phyloP scores from a whole-genome alignment of 2,888 invertebrate species.

The Ichneumon xanthorius region DNA sequence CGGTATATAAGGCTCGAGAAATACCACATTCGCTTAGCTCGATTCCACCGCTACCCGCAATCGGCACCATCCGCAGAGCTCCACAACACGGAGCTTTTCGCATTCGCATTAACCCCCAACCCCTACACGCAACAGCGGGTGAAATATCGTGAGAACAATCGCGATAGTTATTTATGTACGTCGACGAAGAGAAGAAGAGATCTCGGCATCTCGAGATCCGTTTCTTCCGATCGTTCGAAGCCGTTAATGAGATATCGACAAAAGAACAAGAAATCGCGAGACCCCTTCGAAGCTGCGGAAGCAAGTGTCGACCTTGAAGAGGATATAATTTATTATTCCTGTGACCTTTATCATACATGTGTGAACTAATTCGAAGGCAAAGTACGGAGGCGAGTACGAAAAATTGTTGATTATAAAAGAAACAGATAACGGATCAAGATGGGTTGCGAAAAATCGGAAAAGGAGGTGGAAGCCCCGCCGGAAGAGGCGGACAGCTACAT shows the following conservation, averaged over 20 bases:
- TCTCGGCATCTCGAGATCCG: conserved; percentile 27
- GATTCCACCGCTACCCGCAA: conserved; percentile 33
- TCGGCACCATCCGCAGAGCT: conserved; percentile 24
- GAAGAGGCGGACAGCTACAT: conserved; percentile 75
- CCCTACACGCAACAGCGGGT: not conserved
- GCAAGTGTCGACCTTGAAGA: conserved; percentile 33
- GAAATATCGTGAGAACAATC: conserved; percentile 5
- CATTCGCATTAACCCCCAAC: not conserved
- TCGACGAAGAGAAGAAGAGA: conserved; percentile 13
- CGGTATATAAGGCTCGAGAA: conserved; percentile 74
- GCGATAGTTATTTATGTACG: conserved; percentile 37
- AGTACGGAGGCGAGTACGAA: too few relatives aligned
- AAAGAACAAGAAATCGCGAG: not conserved
- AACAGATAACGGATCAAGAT: conserved; percentile 40
- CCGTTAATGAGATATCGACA: conserved; percentile 27
- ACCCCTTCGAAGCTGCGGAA: conserved; percentile 12
- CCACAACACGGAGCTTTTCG: conserved; percentile 11
- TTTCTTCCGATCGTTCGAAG: not conserved
- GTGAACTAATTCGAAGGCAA: not conserved
- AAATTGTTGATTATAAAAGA: not conserved
- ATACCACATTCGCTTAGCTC: conserved; percentile 62
- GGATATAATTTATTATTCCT: not conserved
- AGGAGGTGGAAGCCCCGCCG: conserved; percentile 72
- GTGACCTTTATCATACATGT: not conserved
- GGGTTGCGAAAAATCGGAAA: conserved; percentile 65